A percentile compares a stretch with the other conserved stretches of the same genome.
phyloP scores from a whole-genome alignment of 1,140 invertebrate species.

The Drosophila murphyi region DNA sequence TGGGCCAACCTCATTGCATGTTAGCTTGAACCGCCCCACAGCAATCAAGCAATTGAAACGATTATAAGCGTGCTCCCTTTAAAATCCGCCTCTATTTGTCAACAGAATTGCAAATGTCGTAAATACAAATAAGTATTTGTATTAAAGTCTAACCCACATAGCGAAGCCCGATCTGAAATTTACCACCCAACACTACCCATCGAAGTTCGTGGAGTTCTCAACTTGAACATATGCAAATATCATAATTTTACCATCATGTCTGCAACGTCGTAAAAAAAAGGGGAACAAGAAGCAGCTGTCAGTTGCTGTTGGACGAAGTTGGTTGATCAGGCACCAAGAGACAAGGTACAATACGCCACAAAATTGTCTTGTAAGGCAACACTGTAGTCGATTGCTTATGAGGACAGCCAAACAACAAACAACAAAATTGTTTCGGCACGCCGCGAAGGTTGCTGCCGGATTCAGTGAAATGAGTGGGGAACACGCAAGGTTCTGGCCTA shows the following conservation, averaged over 20 bases:
- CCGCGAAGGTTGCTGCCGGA: conserved; percentile 72
- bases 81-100: conserved; percentile 36
- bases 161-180: background rate
- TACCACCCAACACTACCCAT: conserved; percentile 7
- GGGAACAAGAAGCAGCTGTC: conserved; percentile 42
- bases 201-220: conserved; percentile 30
- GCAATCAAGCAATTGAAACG: conserved; percentile 57
- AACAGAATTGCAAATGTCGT: conserved; percentile 74
- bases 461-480: conserved; percentile 59
- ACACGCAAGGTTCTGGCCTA: conserved; percentile 62
- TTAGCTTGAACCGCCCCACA: conserved; percentile 31
- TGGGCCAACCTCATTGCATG: conserved; percentile 47
- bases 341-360: conserved; percentile 52
- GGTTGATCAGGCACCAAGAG: conserved; percentile 2
- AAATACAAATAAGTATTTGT: conserved; percentile 60
- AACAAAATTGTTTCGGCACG: conserved; percentile 77
- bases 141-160: conserved; percentile 52
- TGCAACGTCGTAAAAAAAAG: conserved; percentile 44
- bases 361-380: conserved; percentile 49
- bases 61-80: conserved; percentile 60
- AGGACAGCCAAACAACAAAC: conserved; percentile 57
- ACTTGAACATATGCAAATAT: conserved; percentile 81
- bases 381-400: conserved; percentile 54
- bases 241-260: conserved; percentile 70
- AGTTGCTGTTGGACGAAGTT: conserved; percentile 12